These are phyloP conservation scores for Dasypolia templi DNA, from an alignment of 2,888 invertebrate genomes.

Conservation along the genomic window DNA sequence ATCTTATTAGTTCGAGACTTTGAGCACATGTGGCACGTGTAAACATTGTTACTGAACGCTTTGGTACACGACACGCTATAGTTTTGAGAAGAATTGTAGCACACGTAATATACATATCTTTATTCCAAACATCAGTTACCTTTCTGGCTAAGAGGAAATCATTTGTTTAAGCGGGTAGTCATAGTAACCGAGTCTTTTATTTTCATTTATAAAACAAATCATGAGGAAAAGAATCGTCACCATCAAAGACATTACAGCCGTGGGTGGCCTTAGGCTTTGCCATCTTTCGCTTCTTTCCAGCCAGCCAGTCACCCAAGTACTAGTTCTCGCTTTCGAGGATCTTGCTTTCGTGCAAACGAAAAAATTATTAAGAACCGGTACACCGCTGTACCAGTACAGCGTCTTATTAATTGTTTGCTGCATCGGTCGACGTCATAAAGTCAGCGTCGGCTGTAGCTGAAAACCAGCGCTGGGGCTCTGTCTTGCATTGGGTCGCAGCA, in stretches of 20 bases:
- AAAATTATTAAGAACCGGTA: no score
- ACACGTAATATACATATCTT: no score
- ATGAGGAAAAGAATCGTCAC: neutral
- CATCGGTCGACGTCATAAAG: no score
- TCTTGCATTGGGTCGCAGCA: no score
- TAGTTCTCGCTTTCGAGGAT: neutral
- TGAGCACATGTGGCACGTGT: constrained; percentile 46
- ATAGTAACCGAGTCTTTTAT: neutral
- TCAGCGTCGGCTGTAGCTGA: no score
- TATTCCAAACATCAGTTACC: neutral
- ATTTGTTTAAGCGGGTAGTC: neutral
- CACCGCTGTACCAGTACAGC: no score
- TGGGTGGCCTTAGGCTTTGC: neutral
- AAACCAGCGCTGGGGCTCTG: no score
- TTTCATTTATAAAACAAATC: neutral
- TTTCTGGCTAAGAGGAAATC: neutral
- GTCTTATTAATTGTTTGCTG: no score
- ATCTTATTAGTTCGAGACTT: constrained; percentile 44
- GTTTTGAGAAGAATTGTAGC: neutral
- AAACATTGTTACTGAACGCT: constrained; percentile 52
- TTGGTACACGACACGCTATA: neutral
- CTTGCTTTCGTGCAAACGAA: neutral
- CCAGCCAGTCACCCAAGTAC: neutral
- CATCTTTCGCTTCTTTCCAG: neutral
- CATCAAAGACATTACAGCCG: neutral